Evolutionary conservation across 2,888 invertebrate genomes (phyloP), one percentile per base, ranked within the genome.

Genomic region (Brachyptera risi): DNA sequence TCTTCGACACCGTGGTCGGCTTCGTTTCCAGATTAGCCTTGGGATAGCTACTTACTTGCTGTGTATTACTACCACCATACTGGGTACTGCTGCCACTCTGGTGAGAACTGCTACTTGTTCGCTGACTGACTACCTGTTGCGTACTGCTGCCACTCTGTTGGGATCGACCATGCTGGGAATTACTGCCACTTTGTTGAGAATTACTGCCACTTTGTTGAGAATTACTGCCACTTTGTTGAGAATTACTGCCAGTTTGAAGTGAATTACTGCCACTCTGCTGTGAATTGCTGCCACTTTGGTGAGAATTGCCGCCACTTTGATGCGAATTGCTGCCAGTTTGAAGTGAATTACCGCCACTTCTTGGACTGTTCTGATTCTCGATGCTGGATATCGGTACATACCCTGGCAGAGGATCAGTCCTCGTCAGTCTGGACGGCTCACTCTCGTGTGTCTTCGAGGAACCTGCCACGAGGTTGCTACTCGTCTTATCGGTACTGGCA

Each of bases 361-460:
- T n/a, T 3, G 19, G 19, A 3, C 19, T 21, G 4, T 17, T 44
- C 2, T 21, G 2, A 21, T 15, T 54, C 35, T 54, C 35, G 2
- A 54, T 54, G 37, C 54, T 54, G 2, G 54, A 54, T 17, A 54
- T 54, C 2, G 54, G 54, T 2, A 54, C 35, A 37, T 54, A 54
- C 19, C 54, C 35, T 15, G 54, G 37, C 3, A 37, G 17, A 17
- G 54, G 54, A 13, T 35, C 19, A 1, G 31, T 2, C 50, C 27
- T 17, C 27, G 27, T 11, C 17, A 42, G n/a, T n/a, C n/a, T n/a
- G n/a, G n/a, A n/a, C n/a, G n/a, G n/a, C n/a, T n/a, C n/a, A n/a
- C n/a, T n/a, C n/a, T n/a, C 42, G 3, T 21, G 3, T 21, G 15
- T 7, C 17, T 7, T 21, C 21, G 42, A 42, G 40, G 5, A 9